These are phyloP conservation scores for Ahaetulla prasina DNA, from an alignment of 2,113 vertebrate species.

Conservation along the genomic window DNA sequence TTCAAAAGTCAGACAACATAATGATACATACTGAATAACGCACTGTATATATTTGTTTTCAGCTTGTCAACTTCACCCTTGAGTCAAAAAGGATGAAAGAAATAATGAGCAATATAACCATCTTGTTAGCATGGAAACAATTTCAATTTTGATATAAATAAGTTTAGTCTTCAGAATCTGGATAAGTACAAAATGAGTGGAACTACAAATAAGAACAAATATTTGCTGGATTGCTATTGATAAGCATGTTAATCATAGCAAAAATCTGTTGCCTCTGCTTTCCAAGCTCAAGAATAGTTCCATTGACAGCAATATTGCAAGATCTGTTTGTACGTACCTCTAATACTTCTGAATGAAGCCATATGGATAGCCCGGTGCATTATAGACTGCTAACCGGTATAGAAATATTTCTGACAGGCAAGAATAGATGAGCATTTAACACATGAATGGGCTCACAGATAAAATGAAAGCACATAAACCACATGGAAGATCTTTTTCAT, in stretches of 20 bases:
- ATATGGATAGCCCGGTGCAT: constrained; percentile 1
- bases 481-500: background rate
- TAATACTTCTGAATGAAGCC: constrained; percentile 24
- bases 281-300: constrained; percentile 18
- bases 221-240: background rate
- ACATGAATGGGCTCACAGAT: constrained; percentile 18
- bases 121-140: background rate
- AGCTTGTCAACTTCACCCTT: constrained; percentile 8
- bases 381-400: constrained; percentile 5
- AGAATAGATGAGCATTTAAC: constrained; percentile 17
- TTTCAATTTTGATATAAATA: background rate
- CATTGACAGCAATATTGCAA: constrained; percentile 7
- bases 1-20: background rate
- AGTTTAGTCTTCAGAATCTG: background rate
- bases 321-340: constrained; percentile 4
- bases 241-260: constrained; percentile 16
- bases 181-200: background rate
- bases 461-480: background rate
- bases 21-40: background rate
- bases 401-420: background rate
- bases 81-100: constrained; percentile 4
- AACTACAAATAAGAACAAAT: background rate
- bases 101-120: background rate
- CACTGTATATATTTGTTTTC: background rate
- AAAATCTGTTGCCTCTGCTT: constrained; percentile 18